phyloP scores from a whole-genome alignment of 2,888 invertebrate genomes.

The Philaethria dido region DNA sequence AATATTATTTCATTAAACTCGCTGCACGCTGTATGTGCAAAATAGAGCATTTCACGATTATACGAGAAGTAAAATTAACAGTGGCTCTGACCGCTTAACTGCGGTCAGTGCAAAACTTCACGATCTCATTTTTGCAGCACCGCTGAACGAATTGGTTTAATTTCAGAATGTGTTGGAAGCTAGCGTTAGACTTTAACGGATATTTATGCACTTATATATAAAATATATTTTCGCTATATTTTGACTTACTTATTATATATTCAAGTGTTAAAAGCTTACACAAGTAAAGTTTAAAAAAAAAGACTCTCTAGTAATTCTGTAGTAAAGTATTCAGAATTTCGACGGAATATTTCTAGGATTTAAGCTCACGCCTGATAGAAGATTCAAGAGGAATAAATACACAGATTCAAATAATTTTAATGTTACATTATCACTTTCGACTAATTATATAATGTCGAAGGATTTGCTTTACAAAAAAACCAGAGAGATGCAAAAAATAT shows the following conservation, averaged over 20 bases:
- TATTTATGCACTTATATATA: background rate
- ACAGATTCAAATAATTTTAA: too few species aligned
- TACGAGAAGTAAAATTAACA: slow-evolving; percentile 16
- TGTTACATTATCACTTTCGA: too few species aligned
- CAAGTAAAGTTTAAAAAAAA: too few species aligned
- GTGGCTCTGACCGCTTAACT: slow-evolving; percentile 19
- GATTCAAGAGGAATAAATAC: too few species aligned
- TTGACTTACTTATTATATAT: background rate
- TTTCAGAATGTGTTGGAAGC: slow-evolving; percentile 11
- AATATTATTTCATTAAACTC: background rate
- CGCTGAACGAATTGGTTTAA: slow-evolving; percentile 22
- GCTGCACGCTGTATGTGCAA: background rate
- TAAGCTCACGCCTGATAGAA: too few species aligned
- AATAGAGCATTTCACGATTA: background rate
- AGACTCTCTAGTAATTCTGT: too few species aligned
- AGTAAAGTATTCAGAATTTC: too few species aligned
- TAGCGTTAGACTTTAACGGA: background rate
- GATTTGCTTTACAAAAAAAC: too few species aligned
- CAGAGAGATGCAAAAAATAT: too few species aligned
- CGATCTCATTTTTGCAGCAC: slow-evolving; percentile 23
- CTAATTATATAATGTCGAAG: too few species aligned
- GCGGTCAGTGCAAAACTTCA: slow-evolving; percentile 28
- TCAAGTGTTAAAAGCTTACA: too few species aligned
- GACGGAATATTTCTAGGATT: too few species aligned
- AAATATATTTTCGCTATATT: background rate